A percentile compares a stretch with the other conserved stretches of the same genome.
These are phyloP conservation scores for Hylomyscus alleni DNA, from an alignment of 2,797 vertebrate genomes.

Conservation along the genomic window DNA sequence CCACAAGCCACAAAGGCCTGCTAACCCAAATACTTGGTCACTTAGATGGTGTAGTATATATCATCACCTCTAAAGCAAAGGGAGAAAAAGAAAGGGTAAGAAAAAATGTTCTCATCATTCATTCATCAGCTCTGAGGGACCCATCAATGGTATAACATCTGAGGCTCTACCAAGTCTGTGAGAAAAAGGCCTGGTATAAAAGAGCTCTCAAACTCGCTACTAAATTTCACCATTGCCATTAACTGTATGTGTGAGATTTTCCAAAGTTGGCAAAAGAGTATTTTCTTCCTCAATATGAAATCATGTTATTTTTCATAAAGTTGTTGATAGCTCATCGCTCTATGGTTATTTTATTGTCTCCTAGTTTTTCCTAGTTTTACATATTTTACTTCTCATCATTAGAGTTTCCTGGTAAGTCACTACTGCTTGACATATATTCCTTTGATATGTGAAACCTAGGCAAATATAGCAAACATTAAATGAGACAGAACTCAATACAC, in stretches of 20 bases:
- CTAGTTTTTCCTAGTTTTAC: background rate
- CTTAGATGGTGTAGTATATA: background rate
- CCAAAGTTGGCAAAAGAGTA: background rate
- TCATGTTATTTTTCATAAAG: background rate
- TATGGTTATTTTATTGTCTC: background rate
- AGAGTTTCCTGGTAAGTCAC: background rate
- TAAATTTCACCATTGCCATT: background rate
- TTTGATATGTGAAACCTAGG: slow-evolving; percentile 21
- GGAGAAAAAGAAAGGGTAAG: background rate
- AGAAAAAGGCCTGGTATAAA: background rate
- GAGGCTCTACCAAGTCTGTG: background rate
- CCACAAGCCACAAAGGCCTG: background rate
- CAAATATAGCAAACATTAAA: background rate
- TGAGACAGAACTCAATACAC: background rate
- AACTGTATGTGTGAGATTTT: background rate
- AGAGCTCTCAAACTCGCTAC: background rate
- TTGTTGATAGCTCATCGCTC: background rate
- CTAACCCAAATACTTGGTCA: background rate
- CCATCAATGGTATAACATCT: background rate
- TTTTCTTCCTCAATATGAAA: slow-evolving; percentile 8
- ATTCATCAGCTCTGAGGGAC: background rate
- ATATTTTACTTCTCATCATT: background rate
- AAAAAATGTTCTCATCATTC: background rate
- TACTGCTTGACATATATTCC: background rate
- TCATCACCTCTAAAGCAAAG: background rate